Conservation (phyloP, 2,797 vertebrate genomes). For the Tragelaphus eurycerus region DNA sequence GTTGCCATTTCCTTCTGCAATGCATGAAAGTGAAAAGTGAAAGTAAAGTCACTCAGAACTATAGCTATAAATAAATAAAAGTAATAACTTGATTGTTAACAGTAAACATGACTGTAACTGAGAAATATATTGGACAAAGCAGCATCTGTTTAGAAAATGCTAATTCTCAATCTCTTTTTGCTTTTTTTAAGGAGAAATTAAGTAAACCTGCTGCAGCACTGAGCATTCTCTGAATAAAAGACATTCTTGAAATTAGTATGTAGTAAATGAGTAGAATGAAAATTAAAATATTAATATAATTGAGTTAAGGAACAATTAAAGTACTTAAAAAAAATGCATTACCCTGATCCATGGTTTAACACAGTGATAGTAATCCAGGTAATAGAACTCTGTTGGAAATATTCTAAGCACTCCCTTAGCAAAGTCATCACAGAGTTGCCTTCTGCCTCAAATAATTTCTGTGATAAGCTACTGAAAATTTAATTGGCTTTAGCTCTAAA, state of each 20-base stretch:
- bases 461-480: slow-evolving; percentile 84
- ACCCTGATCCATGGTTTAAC: slow-evolving; percentile 79
- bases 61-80: neutral
- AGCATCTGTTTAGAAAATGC: neutral
- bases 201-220: slow-evolving; percentile 27
- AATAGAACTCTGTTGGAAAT: slow-evolving; percentile 80
- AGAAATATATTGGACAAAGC: neutral
- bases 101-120: neutral
- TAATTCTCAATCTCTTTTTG: neutral
- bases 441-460: slow-evolving; percentile 84
- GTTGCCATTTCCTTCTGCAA: too few relatives aligned
- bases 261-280: slow-evolving; percentile 70
- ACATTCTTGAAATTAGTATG: slow-evolving; percentile 63
- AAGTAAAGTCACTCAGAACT: neutral
- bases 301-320: slow-evolving; percentile 82
- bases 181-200: slow-evolving; percentile 29
- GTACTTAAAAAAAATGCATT: slow-evolving; percentile 69
- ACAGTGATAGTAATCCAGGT: slow-evolving; percentile 79
- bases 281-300: slow-evolving; percentile 80
- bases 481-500: slow-evolving; percentile 81
- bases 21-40: too few relatives aligned
- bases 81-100: neutral
- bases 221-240: slow-evolving; percentile 46
- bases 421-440: slow-evolving; percentile 82
- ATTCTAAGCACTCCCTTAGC: slow-evolving; percentile 79